Base-by-base conservation (phyloP, 1,140 invertebrate genomes). In the Drosophila repletoides region DNA sequence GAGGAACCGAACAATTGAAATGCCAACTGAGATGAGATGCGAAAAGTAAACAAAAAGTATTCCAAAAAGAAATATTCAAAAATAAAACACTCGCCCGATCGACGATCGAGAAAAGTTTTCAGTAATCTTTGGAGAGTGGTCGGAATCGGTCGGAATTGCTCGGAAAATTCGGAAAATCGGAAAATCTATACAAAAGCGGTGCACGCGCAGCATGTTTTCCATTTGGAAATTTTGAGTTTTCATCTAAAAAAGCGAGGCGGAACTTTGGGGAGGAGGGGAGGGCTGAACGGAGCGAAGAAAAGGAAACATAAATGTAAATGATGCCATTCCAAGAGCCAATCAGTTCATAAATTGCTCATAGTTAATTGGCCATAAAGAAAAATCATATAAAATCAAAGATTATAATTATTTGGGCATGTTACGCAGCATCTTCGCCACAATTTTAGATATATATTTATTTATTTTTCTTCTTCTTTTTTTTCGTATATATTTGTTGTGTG, bases 1-100 rank as follows among this genome's bases (percentile, higher is more conserved):
- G 2, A 36, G 26, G 55, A 59, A 55, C 10, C 12, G 1, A 60
- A 41, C 64, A 60, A 52, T 21, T 60, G 38, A 55, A 53, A 19
- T 33, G 45, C 17, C 33, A n/a, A n/a, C n/a, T n/a, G n/a, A n/a
- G n/a, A n/a, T n/a, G n/a, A n/a, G 14, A 3, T 17, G 15, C 56
- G 53, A 46, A 66, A 68, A 68, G 65, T 68, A 68, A 68, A 68
- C 65, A 69, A 69, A 69, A 69, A 69, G 29, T 64, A 38, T 65
- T 69, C 66, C 66, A 64, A 69, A 69, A 69, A 55, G 31, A 61
- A 45, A 41, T 19, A 29, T 26, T 61, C 59, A 49, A 51, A 64
- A 67, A 67, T 67, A 67, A 67, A 67, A 51, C 46, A 36, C 46
- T 59, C 64, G 10, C 6, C 28, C 22, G 56, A 45, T 67, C 43